Evolutionary conservation across 2,797 vertebrate species (phyloP).

Genomic region (Rhodeus uyekii): DNA sequence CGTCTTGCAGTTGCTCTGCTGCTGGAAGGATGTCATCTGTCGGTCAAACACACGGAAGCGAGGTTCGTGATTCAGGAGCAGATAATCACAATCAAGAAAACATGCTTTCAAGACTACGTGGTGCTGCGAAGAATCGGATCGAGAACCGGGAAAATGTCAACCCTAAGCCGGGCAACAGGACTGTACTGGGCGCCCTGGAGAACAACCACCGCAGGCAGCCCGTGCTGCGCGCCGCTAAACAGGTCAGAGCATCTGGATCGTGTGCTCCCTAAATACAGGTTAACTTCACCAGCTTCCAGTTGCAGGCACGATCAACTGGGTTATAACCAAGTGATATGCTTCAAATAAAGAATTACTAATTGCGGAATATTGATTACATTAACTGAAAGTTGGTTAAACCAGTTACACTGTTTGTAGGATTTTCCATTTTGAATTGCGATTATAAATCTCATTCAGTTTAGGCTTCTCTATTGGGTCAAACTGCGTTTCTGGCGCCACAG

Average conservation of each 20-base stretch:
- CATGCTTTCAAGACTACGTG: slow-evolving; percentile 64
- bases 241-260: slow-evolving; percentile 65
- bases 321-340: neutral
- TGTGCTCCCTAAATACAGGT: neutral
- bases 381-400: neutral
- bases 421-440: neutral
- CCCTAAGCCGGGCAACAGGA: slow-evolving; percentile 69
- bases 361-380: neutral
- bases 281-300: too few species aligned
- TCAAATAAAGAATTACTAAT: too few species aligned
- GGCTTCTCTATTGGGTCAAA: neutral
- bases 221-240: slow-evolving; percentile 73
- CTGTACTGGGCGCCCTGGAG: slow-evolving; percentile 81
- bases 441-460: neutral
- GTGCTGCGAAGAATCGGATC: slow-evolving; percentile 59
- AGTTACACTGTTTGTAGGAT: neutral
- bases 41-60: slow-evolving; percentile 63
- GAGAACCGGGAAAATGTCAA: slow-evolving; percentile 89
- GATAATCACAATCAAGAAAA: slow-evolving; percentile 75
- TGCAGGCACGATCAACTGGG: too few species aligned
- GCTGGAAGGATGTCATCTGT: slow-evolving; percentile 68
- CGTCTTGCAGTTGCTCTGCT: neutral
- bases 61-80: slow-evolving; percentile 47
- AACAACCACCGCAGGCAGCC: slow-evolving; percentile 71
- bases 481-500: neutral